Evolutionary conservation across 2,113 vertebrate genomes (phyloP), one percentile per base, ranked within the genome.

Genomic region (Psittacara wagleri): DNA sequence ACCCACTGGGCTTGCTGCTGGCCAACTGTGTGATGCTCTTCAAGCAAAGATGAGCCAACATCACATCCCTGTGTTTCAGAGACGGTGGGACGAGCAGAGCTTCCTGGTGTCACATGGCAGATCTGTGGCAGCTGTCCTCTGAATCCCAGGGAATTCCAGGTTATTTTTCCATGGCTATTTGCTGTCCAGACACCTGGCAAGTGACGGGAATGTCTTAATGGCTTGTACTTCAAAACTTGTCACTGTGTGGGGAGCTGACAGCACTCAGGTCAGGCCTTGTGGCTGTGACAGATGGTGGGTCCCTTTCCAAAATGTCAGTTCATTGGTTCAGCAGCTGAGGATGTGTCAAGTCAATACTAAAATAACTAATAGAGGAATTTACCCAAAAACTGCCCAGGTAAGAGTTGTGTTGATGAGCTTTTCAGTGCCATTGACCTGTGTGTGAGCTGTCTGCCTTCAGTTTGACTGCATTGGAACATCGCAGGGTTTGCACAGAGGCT

Each of bases 221-320:
- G 41, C 69, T 89, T 43, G 33, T 62, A 29, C 23, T 77, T 80
- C 25, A 54, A 7, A 64, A 7, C 28, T 83, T 69, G 63, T 55
- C 35, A 27, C 49, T 39, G 23, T 33, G 23, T 15, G 25, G 3
- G 4, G 29, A 83, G 77, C 8, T 20, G 37, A 37, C 37, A 44
- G 54, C 23, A 39, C 13, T 20, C 27, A 52, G 72, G 35, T n/a
- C 76, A 72, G 46, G 5, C 22, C 41, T 63, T 7, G 13, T 86
- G 61, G 13, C 31, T 73, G 68, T 0, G 0, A 25, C 24, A 33
- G 17, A 6, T 49, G 16, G 33, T 39, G 41, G 13, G 13, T 52
- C 17, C 61, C 51, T 74, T 81, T 70, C 62, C 69, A 46, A 76
- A 88, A 64, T 9, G 14, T 28, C 37, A 59, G 18, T 31, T 72